Conservation (phyloP, 2,113 vertebrate genomes). For the Monarcha castaneiventris region DNA sequence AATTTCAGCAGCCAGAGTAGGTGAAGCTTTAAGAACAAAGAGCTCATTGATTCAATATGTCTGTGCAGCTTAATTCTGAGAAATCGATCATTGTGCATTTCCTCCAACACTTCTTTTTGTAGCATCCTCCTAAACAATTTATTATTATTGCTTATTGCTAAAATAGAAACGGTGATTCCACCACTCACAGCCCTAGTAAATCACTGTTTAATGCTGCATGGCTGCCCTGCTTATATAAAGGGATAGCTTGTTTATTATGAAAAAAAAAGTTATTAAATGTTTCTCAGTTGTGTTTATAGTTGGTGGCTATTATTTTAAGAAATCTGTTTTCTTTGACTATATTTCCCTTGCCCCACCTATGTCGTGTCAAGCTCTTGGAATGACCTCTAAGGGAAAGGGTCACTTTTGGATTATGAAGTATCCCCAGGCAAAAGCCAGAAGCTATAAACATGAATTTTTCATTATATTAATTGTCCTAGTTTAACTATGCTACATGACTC, state of each 20-base stretch:
- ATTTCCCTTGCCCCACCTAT: conserved; percentile 15
- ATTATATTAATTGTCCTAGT: conserved; percentile 75
- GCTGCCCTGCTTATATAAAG: background rate
- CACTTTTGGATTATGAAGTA: conserved; percentile 48
- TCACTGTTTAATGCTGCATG: background rate
- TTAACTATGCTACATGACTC: conserved; percentile 61
- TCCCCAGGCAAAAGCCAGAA: conserved; percentile 51
- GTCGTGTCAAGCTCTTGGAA: conserved; percentile 26
- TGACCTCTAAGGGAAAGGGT: conserved; percentile 57
- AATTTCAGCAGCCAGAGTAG: background rate
- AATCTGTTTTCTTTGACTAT: conserved; percentile 20
- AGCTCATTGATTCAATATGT: conserved; percentile 43
- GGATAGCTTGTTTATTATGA: background rate
- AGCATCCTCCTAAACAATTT: conserved; percentile 44
- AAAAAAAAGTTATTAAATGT: background rate
- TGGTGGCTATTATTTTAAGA: background rate
- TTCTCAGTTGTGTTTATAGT: background rate
- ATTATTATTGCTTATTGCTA: conserved; percentile 37
- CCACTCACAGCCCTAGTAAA: background rate
- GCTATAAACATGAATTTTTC: conserved; percentile 74
- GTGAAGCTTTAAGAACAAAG: conserved; percentile 35
- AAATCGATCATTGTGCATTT: conserved; percentile 54
- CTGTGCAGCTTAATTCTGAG: conserved; percentile 44
- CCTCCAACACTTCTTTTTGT: conserved; percentile 41
- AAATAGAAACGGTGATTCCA: conserved; percentile 48